Conservation (phyloP, 2,797 vertebrate species). For the Psittacula echo region DNA sequence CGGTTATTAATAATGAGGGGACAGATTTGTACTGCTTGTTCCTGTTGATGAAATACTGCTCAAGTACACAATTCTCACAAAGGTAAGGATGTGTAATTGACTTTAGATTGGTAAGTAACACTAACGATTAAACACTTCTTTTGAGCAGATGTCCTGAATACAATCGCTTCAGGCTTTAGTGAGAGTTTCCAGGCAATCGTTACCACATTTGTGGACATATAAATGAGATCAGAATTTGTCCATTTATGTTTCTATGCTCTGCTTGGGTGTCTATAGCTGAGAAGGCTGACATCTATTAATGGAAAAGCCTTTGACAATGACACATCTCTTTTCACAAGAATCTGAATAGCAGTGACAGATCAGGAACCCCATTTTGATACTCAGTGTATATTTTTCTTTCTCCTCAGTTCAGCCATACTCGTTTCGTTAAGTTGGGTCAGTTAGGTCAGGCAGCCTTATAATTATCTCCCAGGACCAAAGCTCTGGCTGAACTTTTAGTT, state of each 20-base stretch:
- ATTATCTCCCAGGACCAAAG: constrained; percentile 61
- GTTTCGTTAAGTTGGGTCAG: constrained; percentile 37
- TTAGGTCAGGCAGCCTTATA: constrained; percentile 53
- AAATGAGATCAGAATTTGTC: not conserved
- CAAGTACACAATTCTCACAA: not conserved
- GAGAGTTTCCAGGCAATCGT: not conserved
- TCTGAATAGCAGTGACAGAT: constrained; percentile 58
- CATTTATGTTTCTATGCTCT: not conserved
- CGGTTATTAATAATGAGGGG: not conserved
- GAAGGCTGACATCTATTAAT: constrained; percentile 44
- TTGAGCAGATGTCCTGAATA: not conserved
- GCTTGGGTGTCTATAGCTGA: not conserved
- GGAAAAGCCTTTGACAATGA: constrained; percentile 51
- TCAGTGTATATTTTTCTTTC: constrained; percentile 54
- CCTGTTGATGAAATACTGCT: not conserved
- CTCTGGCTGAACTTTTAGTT: constrained; percentile 59
- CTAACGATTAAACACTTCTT: not conserved
- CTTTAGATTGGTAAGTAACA: not conserved
- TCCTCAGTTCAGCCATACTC: constrained; percentile 35
- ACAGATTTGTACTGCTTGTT: not conserved
- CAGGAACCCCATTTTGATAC: constrained; percentile 57
- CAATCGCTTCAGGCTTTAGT: not conserved
- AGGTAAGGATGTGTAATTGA: not conserved
- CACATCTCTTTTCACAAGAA: not conserved
- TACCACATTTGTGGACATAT: not conserved